phyloP scores from a whole-genome alignment of 2,113 vertebrate genomes.

The Maccullochella peelii region DNA sequence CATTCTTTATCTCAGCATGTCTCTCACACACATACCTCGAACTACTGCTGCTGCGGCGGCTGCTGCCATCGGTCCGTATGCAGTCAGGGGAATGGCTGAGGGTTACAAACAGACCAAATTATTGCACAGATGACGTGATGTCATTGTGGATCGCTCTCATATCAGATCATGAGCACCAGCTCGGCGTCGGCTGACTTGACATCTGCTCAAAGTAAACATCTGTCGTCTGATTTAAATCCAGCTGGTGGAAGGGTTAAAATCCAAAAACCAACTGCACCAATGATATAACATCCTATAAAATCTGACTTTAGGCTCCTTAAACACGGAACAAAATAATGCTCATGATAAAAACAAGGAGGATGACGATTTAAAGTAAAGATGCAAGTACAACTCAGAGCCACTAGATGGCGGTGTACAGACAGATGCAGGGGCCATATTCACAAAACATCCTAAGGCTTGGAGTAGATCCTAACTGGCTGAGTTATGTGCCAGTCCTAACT shows the following conservation, averaged over 20 bases:
- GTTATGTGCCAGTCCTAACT: background rate
- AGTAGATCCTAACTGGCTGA: background rate
- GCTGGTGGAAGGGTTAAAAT: background rate
- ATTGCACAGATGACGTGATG: conserved; percentile 20
- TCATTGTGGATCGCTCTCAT: conserved; percentile 12
- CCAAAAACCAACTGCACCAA: background rate
- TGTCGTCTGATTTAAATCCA: conserved; percentile 43
- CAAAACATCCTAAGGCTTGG: background rate
- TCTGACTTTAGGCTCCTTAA: background rate
- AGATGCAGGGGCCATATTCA: background rate
- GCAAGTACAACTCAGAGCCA: conserved; percentile 12
- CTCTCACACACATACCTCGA: conserved; percentile 84
- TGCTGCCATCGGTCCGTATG: conserved; percentile 97
- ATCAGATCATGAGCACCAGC: conserved; percentile 37
- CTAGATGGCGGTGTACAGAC: conserved; percentile 45
- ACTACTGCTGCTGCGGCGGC: conserved; percentile 94
- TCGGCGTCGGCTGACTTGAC: conserved; percentile 29
- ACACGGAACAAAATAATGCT: background rate
- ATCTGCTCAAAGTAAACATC: conserved; percentile 55
- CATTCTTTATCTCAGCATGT: conserved; percentile 1
- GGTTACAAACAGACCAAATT: conserved; percentile 62
- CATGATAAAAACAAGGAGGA: background rate
- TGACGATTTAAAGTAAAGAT: background rate
- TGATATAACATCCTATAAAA: background rate
- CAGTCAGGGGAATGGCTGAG: conserved; percentile 96